Percentiles rank a stretch among this genome's conserved stretches.
Evolutionary conservation across 2,113 vertebrate species (phyloP).

Genomic region (Leptobrachium ailaonicum): DNA sequence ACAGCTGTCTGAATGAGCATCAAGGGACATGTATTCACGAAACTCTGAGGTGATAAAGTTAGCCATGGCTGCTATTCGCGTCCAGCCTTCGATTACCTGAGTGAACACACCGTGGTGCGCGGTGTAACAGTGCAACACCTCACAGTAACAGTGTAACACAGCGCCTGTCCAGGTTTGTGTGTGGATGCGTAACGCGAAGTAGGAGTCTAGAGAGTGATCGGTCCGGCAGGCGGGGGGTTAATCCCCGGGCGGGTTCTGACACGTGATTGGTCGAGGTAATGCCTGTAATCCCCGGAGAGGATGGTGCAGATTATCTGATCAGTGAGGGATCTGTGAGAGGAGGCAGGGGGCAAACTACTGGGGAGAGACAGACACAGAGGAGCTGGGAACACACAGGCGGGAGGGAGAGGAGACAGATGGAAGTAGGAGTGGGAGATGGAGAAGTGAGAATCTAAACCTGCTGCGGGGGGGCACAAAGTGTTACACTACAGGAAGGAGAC

Average conservation of each 20-base stretch:
- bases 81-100: no score
- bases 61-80: no score
- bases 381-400: background rate
- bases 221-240: slow-evolving; percentile 7
- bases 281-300: slow-evolving; percentile 18
- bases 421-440: background rate
- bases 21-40: no score
- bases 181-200: no score
- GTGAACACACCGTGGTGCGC: no score
- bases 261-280: slow-evolving; percentile 14
- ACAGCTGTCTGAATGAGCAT: no score
- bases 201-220: no score
- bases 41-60: no score
- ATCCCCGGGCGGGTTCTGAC: background rate
- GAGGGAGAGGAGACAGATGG: background rate
- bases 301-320: slow-evolving; percentile 37
- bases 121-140: no score
- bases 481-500: background rate
- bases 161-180: no score
- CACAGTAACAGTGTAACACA: no score
- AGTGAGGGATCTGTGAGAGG: background rate
- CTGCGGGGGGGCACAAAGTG: background rate
- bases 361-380: background rate
- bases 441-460: background rate
- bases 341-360: background rate